Base-by-base conservation (phyloP, 2,888 invertebrate genomes). In the Sesamia inferens region DNA sequence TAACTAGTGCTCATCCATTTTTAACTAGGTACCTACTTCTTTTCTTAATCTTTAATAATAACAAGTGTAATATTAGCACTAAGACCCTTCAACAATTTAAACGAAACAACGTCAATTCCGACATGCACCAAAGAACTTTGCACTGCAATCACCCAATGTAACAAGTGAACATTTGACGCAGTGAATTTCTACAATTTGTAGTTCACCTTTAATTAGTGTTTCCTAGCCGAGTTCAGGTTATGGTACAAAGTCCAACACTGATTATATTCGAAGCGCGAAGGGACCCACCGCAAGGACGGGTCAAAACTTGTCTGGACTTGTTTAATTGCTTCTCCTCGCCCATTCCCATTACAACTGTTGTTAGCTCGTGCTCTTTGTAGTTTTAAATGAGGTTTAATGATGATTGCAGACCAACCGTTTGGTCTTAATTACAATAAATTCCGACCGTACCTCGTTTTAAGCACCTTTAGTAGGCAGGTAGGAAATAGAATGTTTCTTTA, bases 191-290 rank as follows among this genome's bases (percentile, higher is more conserved):
- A 74, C 81, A 79, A 81, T 65, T 79, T 74, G 70, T 81, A 79
- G 78, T 79, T 85, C 76, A 71, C 79, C 77, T 78, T 87, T 87
- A 85, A 85, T 85, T 85, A 87, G 84, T 79, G 79, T 75, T 77
- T 75, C 71, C 70, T 71, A 79, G 81, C 73, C 68, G 73, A 87
- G 74, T 87, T 76, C 54, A 78, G 85, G 78, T 84, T 72, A 76
- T 74, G 31, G 66, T 76, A 85, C 85, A 84, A 86, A 88, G 90
- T 87, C 86, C 85, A 87, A 88, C 89, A 87, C 89, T 90, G 92
- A 92, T 92, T 92, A 91, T 90, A 88, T 85, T 83, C 86, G 88
- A 79, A 87, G 89, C 86, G 85, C 73, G 81, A 88, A 89, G 88
- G 90, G 90, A 84, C 82, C 64, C 72, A 86, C 91, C 91, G 81